phyloP scores from a whole-genome alignment of 1,140 invertebrate genomes.

The Lethocerus indicus region DNA sequence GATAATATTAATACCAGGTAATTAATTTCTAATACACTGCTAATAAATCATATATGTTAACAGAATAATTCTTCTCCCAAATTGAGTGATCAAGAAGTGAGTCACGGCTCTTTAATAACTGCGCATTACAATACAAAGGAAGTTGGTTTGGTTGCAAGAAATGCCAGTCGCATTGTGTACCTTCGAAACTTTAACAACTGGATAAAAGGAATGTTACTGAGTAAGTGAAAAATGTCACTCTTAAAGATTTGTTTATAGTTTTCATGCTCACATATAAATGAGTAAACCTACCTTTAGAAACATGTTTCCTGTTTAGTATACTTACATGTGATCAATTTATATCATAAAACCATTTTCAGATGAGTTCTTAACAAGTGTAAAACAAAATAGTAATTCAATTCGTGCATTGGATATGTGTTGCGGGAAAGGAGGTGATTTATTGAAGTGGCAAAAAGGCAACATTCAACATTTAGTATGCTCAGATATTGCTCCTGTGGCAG shows the following conservation, averaged over 20 bases:
- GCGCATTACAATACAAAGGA: constrained; percentile 69
- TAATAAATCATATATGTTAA: too few relatives aligned
- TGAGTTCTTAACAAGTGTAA: constrained; percentile 32
- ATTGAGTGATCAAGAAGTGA: too few relatives aligned
- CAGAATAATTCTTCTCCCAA: too few relatives aligned
- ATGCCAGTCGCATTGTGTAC: constrained; percentile 77
- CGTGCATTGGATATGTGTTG: constrained; percentile 65
- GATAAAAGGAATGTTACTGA: constrained; percentile 91
- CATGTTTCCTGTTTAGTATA: not conserved
- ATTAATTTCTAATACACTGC: too few relatives aligned
- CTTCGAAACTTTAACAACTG: constrained; percentile 98
- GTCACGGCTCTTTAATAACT: not conserved
- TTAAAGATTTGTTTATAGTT: not conserved
- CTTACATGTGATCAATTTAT: not conserved
- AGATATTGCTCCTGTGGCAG: constrained; percentile 84
- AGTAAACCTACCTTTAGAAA: not conserved
- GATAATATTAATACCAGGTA: too few relatives aligned
- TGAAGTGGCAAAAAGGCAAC: constrained; percentile 81
- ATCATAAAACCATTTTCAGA: not conserved
- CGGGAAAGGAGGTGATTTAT: constrained; percentile 93
- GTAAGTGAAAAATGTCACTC: constrained; percentile 24
- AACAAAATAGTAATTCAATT: constrained; percentile 35
- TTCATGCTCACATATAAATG: not conserved
- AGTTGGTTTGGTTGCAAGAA: constrained; percentile 62
- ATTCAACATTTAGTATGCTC: constrained; percentile 80